Evolutionary conservation across 2,888 invertebrate genomes (phyloP), one percentile per base, ranked within the genome.

Genomic region (Euphydryas editha): DNA sequence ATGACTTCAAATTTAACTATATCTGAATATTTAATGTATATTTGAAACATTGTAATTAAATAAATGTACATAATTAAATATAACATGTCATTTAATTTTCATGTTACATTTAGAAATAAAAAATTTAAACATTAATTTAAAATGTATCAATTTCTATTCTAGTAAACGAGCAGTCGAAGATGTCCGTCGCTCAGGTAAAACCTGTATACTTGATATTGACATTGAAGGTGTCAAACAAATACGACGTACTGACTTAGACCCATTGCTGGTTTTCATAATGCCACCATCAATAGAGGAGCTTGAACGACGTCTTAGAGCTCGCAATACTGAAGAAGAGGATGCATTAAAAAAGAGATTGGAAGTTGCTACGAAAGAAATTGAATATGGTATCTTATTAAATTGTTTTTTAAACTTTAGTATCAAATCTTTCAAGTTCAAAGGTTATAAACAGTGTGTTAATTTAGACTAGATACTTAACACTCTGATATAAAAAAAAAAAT

Each of bases 131-230:
- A 7, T 39, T 39, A 39, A 39, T 10, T 39, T 24, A 0, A 17
- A 47, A 18, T 21, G 13, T 21, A 51, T 8, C 20, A 8, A 13
- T 18, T 37, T 5, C 56, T 56, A 65, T 89, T 94, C 10, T 83
- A 98, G 99, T 85, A 97, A 97, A 87, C 93, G 93, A 76, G 96
- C 99, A 0, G 97, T 99, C 0, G 94, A 96, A 75, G 95, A 95
- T 70, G 97, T 99, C 0, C 95, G 95, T 69, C 89, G 93, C 17
- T 93, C 95, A 17, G 99, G 99, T 2, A 96, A 96, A 82, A 95
- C 99, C 49, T 99, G 99, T 82, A 95, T 99, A 1, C 89, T 99
- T 73, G 99, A 99, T 83, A 97, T 99, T 74, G 99, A 99, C 78
- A 95, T 98, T 62, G 97, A 99, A 90, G 99, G 99, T 20, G 99